Evolutionary conservation across 2,797 vertebrate species (phyloP).

Genomic region (Falco peregrinus): DNA sequence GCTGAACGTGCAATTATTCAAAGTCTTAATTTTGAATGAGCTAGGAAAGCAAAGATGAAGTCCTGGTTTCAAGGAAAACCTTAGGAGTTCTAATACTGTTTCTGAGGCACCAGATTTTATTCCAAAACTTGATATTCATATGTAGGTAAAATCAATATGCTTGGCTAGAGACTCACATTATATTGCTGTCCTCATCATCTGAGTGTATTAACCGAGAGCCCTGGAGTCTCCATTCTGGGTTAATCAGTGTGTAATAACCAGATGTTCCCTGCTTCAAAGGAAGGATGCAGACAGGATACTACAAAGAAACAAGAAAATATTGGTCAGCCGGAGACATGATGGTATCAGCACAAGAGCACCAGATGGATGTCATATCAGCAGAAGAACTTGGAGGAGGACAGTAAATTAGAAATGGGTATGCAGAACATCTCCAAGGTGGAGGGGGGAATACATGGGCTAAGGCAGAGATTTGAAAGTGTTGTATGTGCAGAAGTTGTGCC

Average conservation of each 20-base stretch:
- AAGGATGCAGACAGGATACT: background rate
- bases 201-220: background rate
- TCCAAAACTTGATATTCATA: background rate
- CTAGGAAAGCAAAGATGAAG: background rate
- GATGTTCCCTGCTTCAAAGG: background rate
- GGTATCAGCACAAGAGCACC: background rate
- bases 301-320: background rate
- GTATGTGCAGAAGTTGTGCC: background rate
- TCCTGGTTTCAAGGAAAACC: background rate
- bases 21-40: background rate
- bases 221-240: background rate
- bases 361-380: background rate
- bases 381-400: background rate
- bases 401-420: background rate
- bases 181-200: background rate
- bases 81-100: background rate
- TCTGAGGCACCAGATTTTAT: background rate
- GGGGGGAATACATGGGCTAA: background rate
- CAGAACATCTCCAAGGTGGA: background rate
- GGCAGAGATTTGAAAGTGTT: background rate
- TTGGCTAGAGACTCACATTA: background rate
- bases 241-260: background rate
- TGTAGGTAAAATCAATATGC: background rate
- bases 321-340: background rate
- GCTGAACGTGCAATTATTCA: background rate